Base-by-base conservation (phyloP, 2,888 invertebrate species). In the Noctua comes region DNA sequence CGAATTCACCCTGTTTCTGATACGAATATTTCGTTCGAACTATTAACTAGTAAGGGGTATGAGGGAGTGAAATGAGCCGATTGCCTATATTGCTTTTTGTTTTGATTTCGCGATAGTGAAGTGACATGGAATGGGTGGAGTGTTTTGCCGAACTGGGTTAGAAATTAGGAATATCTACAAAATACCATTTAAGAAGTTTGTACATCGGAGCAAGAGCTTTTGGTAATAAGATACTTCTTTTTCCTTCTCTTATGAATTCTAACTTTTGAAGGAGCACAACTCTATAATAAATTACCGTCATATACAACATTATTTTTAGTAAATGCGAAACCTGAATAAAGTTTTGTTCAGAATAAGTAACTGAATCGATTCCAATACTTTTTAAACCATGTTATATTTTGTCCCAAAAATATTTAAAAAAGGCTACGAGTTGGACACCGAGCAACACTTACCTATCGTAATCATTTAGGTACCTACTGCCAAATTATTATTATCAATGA, bases 21-120 rank as follows among this genome's bases (percentile, higher is more conserved):
- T 87, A 87, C 73, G 76, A 84, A 87, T 85, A 85, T 85, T 84
- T 84, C 31, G 80, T 87, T 80, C 65, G 64, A 85, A 85, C 85
- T 85, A 84, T 87, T 85, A 85, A 87, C 88, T 87, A 84, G 85
- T 64, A 64, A 48, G 73, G 73, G 84, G 82, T 54, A 80, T 70
- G 68, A 48, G 68, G 71, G 84, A 75, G 65, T 78, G 62, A 73
- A 87, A 79, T 84, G 87, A 84, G 73, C 68, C 79, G 65, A 74
- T n/a, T 73, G 80, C 43, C 48, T 70, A 57, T 65, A 84, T 84
- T 65, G 76, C 65, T 84, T 76, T 76, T 79, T 84, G 84, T 79
- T 87, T 68, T 77, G 84, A 57, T 86, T 70, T 73, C 40, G 54
- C 59, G 71, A 83, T 78, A 73, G 64, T 24, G 31, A 51, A 74